Evolutionary conservation across 2,113 vertebrate species (phyloP), one percentile per base, ranked within the genome.

Genomic region (Notothenia coriiceps): DNA sequence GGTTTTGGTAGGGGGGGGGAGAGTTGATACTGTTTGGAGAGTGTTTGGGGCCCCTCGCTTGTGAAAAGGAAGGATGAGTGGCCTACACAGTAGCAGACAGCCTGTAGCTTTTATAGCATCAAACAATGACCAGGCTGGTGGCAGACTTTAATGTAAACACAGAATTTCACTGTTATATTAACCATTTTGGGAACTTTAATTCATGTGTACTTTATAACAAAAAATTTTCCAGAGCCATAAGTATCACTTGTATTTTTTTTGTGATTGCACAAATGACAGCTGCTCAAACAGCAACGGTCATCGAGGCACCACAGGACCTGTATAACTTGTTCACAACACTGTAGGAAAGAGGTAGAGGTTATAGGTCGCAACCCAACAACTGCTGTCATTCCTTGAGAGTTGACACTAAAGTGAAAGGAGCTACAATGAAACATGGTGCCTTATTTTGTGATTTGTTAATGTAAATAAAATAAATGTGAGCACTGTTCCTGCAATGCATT

Each of bases 261-360:
- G 44, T 20, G 18, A 74, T 86, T 60, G n/a, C 63, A 71, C 76
- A 22, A 3, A 33, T 46, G 25, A 65, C 86, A 91, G 82, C 82
- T 91, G 83, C 81, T 47, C 50, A 52, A 44, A 49, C 60, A 46
- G 67, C 84, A 92, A 79, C 86, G 86, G 87, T 90, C 83, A 44
- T 59, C 17, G 50, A 46, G 71, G 49, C 51, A 46, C 6, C 49
- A n/a, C 29, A 61, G 59, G 57, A 51, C 82, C 83, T 18, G 85
- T 56, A 56, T 66, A 82, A 88, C 89, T 89, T 84, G 92, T 79
- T 80, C 14, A 15, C 56, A 14, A 72, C 56, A 68, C 70, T 44
- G 63, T 49, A 65, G 63, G 70, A 22, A 22, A 22, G 29, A 61
- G 35, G 20, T 61, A 50, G 9, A 68, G 78, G 83, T 83, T 65